These are phyloP conservation scores for Achlya flavicornis DNA, from an alignment of 2,888 invertebrate genomes.

Conservation along the genomic window DNA sequence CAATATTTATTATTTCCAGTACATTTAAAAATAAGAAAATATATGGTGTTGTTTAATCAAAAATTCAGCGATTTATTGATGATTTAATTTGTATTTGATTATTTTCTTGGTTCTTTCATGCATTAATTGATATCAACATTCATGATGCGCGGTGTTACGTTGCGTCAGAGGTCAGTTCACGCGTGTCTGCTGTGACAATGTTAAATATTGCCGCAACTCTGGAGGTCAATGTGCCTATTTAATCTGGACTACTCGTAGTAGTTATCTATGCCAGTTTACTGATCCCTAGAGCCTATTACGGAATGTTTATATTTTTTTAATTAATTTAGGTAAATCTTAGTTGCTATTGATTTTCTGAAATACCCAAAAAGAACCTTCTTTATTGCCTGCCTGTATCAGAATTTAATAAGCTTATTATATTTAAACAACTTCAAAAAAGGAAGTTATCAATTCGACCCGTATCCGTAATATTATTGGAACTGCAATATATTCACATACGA, in stretches of 20 bases:
- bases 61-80: background rate
- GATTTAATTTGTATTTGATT: background rate
- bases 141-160: constrained; percentile 53
- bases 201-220: constrained; percentile 57
- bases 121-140: constrained; percentile 48
- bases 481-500: too few species aligned
- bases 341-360: too few species aligned
- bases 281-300: background rate
- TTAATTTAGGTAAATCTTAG: too few species aligned
- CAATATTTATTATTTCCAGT: background rate
- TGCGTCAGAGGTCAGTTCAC: constrained; percentile 78
- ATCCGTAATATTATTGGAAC: too few species aligned
- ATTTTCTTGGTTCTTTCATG: constrained; percentile 37
- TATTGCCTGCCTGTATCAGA: too few species aligned
- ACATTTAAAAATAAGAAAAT: background rate
- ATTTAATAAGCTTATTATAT: too few species aligned
- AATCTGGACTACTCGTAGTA: constrained; percentile 47
- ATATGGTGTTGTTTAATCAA: background rate
- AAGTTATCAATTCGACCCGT: too few species aligned
- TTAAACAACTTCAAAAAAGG: too few species aligned
- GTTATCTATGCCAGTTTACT: constrained; percentile 20
- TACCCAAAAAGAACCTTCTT: too few species aligned
- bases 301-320: background rate
- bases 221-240: constrained; percentile 75
- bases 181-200: constrained; percentile 64